phyloP scores from a whole-genome alignment of 2,888 invertebrate species.

The Podabrus alpinus region DNA sequence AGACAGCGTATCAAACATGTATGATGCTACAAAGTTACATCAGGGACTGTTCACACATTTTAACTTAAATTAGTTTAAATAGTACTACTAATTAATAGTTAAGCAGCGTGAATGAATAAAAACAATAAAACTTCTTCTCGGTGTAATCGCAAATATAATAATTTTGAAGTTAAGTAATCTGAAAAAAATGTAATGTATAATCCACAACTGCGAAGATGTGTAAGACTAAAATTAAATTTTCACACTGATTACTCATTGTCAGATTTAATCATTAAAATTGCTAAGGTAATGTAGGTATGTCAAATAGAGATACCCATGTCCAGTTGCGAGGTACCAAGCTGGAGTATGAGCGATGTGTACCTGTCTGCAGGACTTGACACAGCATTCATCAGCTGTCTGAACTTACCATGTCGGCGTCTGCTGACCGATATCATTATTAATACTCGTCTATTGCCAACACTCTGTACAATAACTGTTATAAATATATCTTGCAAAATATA shows the following conservation, averaged over 20 bases:
- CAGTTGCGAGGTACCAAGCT: conserved; percentile 30
- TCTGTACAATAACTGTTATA: neutral
- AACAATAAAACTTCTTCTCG: neutral
- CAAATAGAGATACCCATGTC: conserved; percentile 22
- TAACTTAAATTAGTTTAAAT: neutral
- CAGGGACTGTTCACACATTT: neutral
- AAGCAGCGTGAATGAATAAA: neutral
- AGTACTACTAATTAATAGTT: neutral
- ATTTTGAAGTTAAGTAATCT: neutral
- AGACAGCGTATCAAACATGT: neutral
- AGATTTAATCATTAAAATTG: conserved; percentile 23
- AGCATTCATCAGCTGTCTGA: conserved; percentile 48
- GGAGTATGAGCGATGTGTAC: conserved; percentile 40
- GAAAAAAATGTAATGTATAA: neutral
- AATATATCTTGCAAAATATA: neutral
- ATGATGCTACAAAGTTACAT: neutral
- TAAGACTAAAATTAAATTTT: conserved; percentile 13
- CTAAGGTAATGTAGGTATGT: conserved; percentile 21
- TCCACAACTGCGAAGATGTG: neutral
- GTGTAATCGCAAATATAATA: neutral
- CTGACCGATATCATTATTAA: conserved; percentile 53
- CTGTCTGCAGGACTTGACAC: conserved; percentile 40
- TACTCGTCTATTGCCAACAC: conserved; percentile 46
- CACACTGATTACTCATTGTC: conserved; percentile 23
- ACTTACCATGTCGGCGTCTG: conserved; percentile 44